Base-by-base conservation (phyloP, 2,888 invertebrate species). In the Agonum fuliginosum region DNA sequence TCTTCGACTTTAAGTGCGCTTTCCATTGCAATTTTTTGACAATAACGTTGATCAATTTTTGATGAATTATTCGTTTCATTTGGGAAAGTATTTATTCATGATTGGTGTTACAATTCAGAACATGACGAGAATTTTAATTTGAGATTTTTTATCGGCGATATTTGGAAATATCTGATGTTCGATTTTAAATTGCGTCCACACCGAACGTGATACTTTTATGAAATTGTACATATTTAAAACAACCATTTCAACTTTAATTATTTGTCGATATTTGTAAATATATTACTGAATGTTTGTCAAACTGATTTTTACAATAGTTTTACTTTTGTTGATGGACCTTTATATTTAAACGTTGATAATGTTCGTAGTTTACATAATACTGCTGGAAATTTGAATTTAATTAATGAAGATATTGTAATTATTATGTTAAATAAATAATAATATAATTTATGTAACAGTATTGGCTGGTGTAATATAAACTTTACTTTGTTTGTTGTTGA, bases 71-170 rank as follows among this genome's bases (percentile, higher is more conserved):
- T 62, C 62, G 62, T 34, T 54, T 62, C 30, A 14, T 17, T 34
- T 34, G 34, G 17, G 8, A 30, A 62, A 62, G 62, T 62, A 62
- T 62, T 62, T 62, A 62, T 62, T 62, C 62, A 62, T 62, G 62
- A 34, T 62, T 62, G 62, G 34, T 62, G 62, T 14, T 19, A 62
- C 62, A 62, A 17, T 62, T 30, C 30, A 4, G 34, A n/a, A 30
- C 62, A 62, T 37, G 62, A 62, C 34, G 62, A 62, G 62, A 62
- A 62, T 62, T 62, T 62, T 62, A 62, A 62, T 34, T 62, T 62
- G 19, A 62, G 34, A 62, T 62, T 62, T 62, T 62, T 62, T 62
- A 62, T 62, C 62, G n/a, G 19, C n/a, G 62, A 62, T 51, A 51
- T 62, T 62, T 62, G 34, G 62, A 6, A 19, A 62, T 34, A 34